phyloP scores from a whole-genome alignment of 2,113 vertebrate genomes.

The Passer domesticus region DNA sequence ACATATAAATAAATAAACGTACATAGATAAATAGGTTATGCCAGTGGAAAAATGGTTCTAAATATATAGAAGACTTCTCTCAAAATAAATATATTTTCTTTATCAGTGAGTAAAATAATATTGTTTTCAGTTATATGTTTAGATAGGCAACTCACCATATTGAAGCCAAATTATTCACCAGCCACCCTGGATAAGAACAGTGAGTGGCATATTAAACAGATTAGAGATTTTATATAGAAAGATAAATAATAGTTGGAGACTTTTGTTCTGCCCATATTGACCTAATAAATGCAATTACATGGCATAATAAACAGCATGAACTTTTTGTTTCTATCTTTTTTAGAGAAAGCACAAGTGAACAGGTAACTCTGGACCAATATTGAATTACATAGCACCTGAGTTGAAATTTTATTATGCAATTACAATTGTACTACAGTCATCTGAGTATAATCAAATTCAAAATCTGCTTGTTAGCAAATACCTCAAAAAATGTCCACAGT shows the following conservation, averaged over 20 bases:
- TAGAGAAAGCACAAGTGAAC: background rate
- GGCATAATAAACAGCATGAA: background rate
- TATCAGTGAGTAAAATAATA: background rate
- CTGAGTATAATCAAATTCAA: background rate
- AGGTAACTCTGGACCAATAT: background rate
- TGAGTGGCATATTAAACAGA: conserved; percentile 13
- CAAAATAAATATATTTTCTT: background rate
- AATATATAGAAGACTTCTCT: background rate
- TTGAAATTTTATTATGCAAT: background rate
- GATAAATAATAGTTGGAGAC: background rate
- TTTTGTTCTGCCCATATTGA: background rate
- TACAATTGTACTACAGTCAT: background rate
- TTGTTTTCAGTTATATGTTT: background rate
- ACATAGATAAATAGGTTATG: background rate
- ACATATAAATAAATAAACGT: background rate
- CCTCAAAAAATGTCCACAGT: background rate
- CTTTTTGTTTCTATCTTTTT: background rate
- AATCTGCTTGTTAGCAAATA: background rate
- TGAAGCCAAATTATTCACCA: conserved; percentile 12
- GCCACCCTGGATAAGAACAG: background rate
- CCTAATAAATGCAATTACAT: background rate
- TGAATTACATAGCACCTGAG: background rate
- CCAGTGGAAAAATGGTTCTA: background rate
- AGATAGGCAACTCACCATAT: background rate
- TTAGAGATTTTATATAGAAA: background rate